These are phyloP conservation scores for Sarcoramphus papa DNA, from an alignment of 2,797 vertebrate species.

Conservation along the genomic window DNA sequence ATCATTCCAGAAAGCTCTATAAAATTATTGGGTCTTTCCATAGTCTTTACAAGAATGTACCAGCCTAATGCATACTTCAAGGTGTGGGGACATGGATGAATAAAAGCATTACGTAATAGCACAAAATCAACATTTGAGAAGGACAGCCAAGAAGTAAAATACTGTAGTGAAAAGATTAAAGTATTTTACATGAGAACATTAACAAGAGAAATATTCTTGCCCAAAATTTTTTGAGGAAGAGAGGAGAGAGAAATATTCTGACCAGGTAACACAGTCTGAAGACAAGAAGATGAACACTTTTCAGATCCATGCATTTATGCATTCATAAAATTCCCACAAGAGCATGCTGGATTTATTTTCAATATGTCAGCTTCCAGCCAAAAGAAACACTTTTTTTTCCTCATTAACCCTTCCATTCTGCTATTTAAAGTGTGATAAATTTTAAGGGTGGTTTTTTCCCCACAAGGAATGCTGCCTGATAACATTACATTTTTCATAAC, in stretches of 20 bases:
- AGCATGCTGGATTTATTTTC: not conserved
- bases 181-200: not conserved
- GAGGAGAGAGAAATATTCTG: not conserved
- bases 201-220: not conserved
- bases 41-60: not conserved
- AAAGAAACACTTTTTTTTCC: not conserved
- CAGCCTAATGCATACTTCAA: not conserved
- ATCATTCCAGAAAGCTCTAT: not conserved
- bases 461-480: not conserved
- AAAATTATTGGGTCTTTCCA: not conserved
- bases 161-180: not conserved
- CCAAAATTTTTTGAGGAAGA: not conserved
- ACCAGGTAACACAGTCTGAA: not conserved
- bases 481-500: not conserved
- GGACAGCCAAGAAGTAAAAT: not conserved
- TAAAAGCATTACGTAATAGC: not conserved
- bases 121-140: not conserved
- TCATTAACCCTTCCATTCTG: not conserved
- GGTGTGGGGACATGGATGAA: not conserved
- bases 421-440: not conserved
- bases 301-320: not conserved
- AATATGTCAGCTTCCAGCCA: not conserved
- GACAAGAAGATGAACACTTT: not conserved
- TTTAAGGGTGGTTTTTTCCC: not conserved
- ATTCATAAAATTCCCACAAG: not conserved